A percentile compares a stretch with the other conserved stretches of the same genome.
phyloP scores from a whole-genome alignment of 2,888 invertebrate species.

The Pantelozetes paolii region DNA sequence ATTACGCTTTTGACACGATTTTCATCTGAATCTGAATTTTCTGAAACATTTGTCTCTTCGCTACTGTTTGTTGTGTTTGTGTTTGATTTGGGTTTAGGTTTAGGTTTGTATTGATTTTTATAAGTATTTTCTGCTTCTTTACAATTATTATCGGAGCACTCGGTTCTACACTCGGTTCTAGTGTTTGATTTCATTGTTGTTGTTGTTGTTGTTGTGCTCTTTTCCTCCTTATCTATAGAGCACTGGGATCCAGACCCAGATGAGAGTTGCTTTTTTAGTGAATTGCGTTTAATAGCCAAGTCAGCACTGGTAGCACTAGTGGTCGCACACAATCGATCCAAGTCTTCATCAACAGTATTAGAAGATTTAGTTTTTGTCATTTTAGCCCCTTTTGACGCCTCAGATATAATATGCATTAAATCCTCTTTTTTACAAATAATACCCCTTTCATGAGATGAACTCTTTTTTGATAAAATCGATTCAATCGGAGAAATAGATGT shows the following conservation, averaged over 20 bases:
- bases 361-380: not conserved
- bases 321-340: not conserved
- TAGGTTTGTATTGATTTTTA: conserved; percentile 5
- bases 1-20: too few species aligned
- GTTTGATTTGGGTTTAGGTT: too few species aligned
- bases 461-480: not conserved
- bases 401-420: conserved; percentile 34
- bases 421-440: conserved; percentile 42
- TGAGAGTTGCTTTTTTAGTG: conserved; percentile 22
- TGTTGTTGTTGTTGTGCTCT: not conserved
- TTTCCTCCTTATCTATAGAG: conserved; percentile 1
- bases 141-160: too few species aligned
- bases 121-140: conserved; percentile 11
- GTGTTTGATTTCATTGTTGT: not conserved
- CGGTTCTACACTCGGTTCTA: not conserved
- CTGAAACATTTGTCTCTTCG: not conserved
- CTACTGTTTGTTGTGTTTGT: not conserved
- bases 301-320: not conserved
- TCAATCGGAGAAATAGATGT: not conserved
- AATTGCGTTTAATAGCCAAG: not conserved
- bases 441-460: conserved; percentile 33
- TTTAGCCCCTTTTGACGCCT: conserved; percentile 22
- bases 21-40: not conserved
- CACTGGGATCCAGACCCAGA: conserved; percentile 7
- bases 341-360: not conserved